A percentile compares a stretch with the other conserved stretches of the same genome.
These are phyloP conservation scores for Paracyclopina nana DNA, from an alignment of 1,140 invertebrate species.

Conservation along the genomic window DNA sequence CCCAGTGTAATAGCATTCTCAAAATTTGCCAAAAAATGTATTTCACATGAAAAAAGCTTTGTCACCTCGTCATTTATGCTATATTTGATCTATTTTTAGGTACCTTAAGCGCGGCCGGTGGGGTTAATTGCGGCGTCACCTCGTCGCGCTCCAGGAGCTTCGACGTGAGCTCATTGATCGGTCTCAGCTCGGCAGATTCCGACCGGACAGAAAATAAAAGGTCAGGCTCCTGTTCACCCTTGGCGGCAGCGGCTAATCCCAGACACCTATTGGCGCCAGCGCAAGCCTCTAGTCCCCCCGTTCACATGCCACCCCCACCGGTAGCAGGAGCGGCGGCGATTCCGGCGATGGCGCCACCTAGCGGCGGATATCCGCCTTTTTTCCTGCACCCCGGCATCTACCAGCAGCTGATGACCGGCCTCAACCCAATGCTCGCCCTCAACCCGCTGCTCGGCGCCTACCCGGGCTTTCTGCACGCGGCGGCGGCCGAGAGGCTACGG, in stretches of 20 bases:
- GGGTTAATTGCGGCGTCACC: too few species aligned
- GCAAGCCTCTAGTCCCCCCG: background rate
- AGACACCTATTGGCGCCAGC: too few species aligned
- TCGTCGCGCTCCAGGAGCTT: background rate
- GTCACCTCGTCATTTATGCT: too few species aligned
- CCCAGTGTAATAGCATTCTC: too few species aligned
- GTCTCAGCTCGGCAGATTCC: too few species aligned
- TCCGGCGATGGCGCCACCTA: background rate
- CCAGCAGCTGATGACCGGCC: background rate
- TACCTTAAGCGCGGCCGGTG: too few species aligned
- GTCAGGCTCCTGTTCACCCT: too few species aligned
- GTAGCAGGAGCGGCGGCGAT: too few species aligned
- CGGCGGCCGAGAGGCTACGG: background rate
- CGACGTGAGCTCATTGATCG: conserved; percentile 1
- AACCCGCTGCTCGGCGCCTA: background rate
- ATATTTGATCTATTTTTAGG: too few species aligned
- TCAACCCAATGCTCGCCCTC: background rate
- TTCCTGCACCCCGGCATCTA: background rate
- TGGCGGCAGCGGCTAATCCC: background rate
- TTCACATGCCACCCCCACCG: background rate
- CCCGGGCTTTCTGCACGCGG: background rate
- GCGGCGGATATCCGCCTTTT: background rate
- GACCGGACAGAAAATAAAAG: too few species aligned
- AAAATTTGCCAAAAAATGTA: too few species aligned
- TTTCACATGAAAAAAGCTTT: too few species aligned